Evolutionary conservation across 2,113 vertebrate genomes (phyloP).

Genomic region (Scalopus aquaticus): DNA sequence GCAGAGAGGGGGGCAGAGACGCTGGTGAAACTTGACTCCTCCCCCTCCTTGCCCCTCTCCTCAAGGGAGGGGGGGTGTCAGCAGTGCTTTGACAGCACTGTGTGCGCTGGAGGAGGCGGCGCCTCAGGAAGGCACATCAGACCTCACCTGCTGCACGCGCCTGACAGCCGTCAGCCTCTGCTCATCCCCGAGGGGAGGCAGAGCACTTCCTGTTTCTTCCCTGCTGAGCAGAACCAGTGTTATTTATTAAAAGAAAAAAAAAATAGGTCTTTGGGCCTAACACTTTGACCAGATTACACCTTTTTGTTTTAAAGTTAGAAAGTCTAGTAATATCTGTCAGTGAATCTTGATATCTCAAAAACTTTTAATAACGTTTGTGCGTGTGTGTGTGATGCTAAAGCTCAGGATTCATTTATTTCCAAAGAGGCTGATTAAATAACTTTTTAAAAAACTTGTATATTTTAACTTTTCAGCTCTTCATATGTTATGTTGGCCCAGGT

Average conservation of each 20-base stretch:
- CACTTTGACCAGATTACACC: not conserved
- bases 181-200: not conserved
- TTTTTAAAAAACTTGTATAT: not conserved
- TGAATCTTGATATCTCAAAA: not conserved
- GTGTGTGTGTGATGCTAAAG: too few species aligned
- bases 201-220: not conserved
- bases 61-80: not conserved
- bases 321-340: not conserved
- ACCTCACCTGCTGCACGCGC: not conserved
- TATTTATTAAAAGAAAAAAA: not conserved
- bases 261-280: not conserved
- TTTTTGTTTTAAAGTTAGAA: conserved; percentile 27
- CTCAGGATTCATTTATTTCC: too few species aligned
- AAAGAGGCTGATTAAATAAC: too few species aligned
- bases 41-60: not conserved
- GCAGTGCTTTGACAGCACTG: accelerated
- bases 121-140: not conserved
- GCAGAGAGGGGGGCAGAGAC: not conserved
- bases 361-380: not conserved
- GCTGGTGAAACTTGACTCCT: not conserved
- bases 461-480: not conserved
- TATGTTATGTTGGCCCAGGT: not conserved
- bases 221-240: not conserved
- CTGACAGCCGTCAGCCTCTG: not conserved
- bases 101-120: not conserved